Evolutionary conservation across 2,888 invertebrate genomes (phyloP).

Genomic region (Clostera curtula): DNA sequence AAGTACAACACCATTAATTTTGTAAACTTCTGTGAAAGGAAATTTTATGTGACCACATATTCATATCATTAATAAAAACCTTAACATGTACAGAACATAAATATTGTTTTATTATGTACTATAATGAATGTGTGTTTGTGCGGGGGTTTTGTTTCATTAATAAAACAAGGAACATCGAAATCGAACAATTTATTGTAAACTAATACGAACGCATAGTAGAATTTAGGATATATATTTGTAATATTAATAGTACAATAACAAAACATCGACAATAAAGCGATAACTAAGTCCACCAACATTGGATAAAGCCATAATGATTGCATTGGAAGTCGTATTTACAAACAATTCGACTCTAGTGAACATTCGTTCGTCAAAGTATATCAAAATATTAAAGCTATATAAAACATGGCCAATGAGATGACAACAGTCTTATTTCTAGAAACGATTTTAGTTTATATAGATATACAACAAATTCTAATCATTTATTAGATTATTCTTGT

Average conservation of each 20-base stretch:
- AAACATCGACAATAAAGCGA: slow-evolving; percentile 66
- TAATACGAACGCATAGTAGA: slow-evolving; percentile 72
- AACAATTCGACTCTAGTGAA: slow-evolving; percentile 23
- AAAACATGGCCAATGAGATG: slow-evolving; percentile 57
- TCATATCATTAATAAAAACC: no score
- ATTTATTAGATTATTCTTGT: no score
- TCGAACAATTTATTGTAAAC: slow-evolving; percentile 72
- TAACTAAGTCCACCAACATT: slow-evolving; percentile 67
- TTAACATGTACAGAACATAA: no score
- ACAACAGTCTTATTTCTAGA: slow-evolving; percentile 59
- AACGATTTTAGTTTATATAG: slow-evolving; percentile 23
- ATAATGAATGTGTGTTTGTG: no score
- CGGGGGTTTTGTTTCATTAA: neutral
- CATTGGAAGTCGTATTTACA: slow-evolving; percentile 36
- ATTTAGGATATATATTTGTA: slow-evolving; percentile 72
- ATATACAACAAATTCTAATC: no score
- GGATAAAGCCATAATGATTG: slow-evolving; percentile 61
- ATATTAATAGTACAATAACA: slow-evolving; percentile 68
- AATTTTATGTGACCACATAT: no score
- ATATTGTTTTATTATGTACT: no score
- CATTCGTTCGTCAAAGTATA: slow-evolving; percentile 42
- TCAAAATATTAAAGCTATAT: slow-evolving; percentile 66
- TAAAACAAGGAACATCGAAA: slow-evolving; percentile 27
- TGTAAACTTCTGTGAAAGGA: no score
- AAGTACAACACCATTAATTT: no score